A percentile compares a stretch with the other conserved stretches of the same genome.
Evolutionary conservation across 2,113 vertebrate species (phyloP).

Genomic region (Callopanchax toddi): DNA sequence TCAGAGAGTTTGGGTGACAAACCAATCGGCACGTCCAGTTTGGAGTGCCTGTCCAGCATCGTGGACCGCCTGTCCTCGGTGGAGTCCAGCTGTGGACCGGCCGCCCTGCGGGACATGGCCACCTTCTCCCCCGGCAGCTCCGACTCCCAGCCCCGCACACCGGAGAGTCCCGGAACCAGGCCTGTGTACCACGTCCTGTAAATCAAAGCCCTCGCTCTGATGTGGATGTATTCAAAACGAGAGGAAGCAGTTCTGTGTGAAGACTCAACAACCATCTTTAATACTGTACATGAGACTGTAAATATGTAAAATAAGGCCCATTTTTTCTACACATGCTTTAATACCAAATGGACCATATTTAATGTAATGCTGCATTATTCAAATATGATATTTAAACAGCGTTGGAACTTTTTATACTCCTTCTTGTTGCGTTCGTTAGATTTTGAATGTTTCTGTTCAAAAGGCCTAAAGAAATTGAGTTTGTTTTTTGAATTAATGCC

Average conservation of each 20-base stretch:
- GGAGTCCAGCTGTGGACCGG: conserved; percentile 72
- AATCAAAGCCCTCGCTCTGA: conserved; percentile 46
- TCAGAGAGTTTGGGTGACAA: conserved; percentile 78
- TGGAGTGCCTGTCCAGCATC: conserved; percentile 95
- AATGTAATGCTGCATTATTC: conserved; percentile 57
- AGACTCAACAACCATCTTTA: conserved; percentile 21
- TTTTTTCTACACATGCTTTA: conserved; percentile 71
- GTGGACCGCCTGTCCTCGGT: conserved; percentile 91
- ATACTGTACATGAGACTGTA: conserved; percentile 80
- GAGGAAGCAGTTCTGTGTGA: conserved; percentile 33
- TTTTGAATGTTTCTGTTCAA: conserved; percentile 33
- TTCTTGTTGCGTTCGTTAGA: conserved; percentile 48
- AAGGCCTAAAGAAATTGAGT: neutral
- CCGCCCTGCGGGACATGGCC: conserved; percentile 72
- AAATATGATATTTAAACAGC: conserved; percentile 68
- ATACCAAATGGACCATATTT: conserved; percentile 77
- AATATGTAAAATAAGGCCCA: conserved; percentile 78
- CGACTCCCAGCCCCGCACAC: conserved; percentile 86
- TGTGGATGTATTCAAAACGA: conserved; percentile 12
- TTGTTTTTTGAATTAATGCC: neutral
- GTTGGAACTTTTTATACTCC: conserved; percentile 30
- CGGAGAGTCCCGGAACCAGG: conserved; percentile 81
- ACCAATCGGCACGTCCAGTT: conserved; percentile 84
- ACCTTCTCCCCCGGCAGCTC: conserved; percentile 81
- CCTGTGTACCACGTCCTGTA: conserved; percentile 94